Percentiles rank a stretch among this genome's conserved stretches.
Evolutionary conservation across 2,113 vertebrate species (phyloP).

Genomic region (Telmatochromis brachygnathus): DNA sequence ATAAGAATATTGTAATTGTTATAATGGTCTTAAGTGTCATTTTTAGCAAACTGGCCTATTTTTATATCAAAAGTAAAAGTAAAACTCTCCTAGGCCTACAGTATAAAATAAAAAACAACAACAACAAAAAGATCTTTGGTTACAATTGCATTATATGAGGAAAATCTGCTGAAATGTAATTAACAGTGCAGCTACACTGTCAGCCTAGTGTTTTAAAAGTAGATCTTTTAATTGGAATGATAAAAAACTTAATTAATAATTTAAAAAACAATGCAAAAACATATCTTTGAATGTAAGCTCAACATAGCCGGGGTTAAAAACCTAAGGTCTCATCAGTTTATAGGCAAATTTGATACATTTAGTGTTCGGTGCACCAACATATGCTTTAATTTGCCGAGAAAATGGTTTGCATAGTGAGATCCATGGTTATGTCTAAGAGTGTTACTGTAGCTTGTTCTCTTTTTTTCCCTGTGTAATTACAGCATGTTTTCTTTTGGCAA

Average conservation of each 20-base stretch:
- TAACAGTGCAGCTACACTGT: background rate
- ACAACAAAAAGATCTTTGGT: background rate
- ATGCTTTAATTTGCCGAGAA: constrained; percentile 58
- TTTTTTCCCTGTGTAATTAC: constrained; percentile 61
- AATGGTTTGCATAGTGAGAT: constrained; percentile 39
- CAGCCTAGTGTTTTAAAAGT: background rate
- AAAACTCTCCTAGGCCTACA: background rate
- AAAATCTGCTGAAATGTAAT: background rate
- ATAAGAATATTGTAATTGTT: background rate
- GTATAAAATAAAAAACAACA: background rate
- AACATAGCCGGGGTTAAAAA: background rate
- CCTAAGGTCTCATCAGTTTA: constrained; percentile 5
- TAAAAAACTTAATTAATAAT: background rate
- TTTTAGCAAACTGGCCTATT: background rate
- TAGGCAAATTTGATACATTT: constrained; percentile 28
- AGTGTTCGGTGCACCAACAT: constrained; percentile 29
- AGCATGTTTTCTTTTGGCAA: constrained; percentile 67
- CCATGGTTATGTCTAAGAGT: constrained; percentile 38
- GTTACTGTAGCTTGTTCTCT: constrained; percentile 48
- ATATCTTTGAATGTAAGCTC: background rate
- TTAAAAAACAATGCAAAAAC: background rate
- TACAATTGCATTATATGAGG: background rate
- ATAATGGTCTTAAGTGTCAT: background rate
- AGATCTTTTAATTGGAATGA: background rate
- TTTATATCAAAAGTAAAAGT: background rate